Conservation (phyloP, 1,140 invertebrate genomes). For the Halictus rubicundus region DNA sequence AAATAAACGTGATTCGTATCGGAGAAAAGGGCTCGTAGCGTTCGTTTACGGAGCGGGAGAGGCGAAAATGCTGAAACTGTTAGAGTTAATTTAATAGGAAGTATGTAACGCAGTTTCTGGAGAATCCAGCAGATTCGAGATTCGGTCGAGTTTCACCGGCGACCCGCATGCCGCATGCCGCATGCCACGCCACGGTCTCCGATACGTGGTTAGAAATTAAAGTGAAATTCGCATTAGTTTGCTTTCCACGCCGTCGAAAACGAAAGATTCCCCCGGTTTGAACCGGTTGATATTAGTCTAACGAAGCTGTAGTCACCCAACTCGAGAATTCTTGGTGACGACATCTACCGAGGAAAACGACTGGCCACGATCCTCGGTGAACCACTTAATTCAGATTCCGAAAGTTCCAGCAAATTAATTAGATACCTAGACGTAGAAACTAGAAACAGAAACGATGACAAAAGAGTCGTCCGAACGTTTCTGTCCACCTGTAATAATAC, state of each 20-base stretch:
- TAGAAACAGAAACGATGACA: not conserved
- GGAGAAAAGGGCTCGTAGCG: not conserved
- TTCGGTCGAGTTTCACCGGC: constrained; percentile 13
- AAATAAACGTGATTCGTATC: not conserved
- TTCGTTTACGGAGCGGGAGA: not conserved
- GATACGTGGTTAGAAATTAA: constrained; percentile 47
- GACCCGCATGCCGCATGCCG: constrained; percentile 1
- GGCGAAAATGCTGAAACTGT: not conserved
- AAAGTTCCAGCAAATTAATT: constrained; percentile 18
- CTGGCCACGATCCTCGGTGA: constrained; percentile 1
- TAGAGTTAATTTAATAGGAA: constrained; percentile 32
- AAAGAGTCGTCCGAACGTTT: not conserved
- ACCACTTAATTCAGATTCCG: constrained; percentile 21
- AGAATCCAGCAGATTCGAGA: not conserved
- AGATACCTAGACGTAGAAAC: not conserved
- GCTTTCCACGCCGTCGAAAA: constrained; percentile 6
- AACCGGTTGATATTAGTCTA: constrained; percentile 30
- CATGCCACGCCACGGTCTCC: constrained; percentile 1
- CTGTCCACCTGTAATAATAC: too few relatives aligned
- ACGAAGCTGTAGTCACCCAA: constrained; percentile 24
- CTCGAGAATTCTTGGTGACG: not conserved
- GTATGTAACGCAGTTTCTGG: constrained; percentile 33
- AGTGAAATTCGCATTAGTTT: constrained; percentile 43
- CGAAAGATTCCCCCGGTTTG: constrained; percentile 19
- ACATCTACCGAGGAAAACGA: not conserved